These are phyloP conservation scores for Eurypyga helias DNA, from an alignment of 2,113 vertebrate genomes.

Conservation along the genomic window DNA sequence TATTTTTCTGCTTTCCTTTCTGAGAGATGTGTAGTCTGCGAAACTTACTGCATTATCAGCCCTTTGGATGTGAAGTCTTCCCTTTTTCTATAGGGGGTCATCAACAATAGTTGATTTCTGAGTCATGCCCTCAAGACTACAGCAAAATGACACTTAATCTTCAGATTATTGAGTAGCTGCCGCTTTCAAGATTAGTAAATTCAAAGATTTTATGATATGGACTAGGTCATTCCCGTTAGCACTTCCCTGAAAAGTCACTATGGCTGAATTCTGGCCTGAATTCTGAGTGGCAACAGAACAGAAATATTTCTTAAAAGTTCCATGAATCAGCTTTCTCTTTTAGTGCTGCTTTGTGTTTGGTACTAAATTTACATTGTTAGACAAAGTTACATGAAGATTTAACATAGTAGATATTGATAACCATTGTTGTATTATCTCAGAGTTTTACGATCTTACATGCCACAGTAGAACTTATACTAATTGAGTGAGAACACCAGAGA, in stretches of 20 bases:
- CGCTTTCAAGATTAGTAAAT: background rate
- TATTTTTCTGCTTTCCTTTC: background rate
- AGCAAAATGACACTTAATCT: background rate
- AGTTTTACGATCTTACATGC: background rate
- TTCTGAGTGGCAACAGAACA: background rate
- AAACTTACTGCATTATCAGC: fast-evolving
- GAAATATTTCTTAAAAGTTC: background rate
- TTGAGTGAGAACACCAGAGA: background rate
- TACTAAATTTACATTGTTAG: background rate
- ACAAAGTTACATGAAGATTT: background rate
- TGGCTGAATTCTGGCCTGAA: background rate
- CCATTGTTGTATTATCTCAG: background rate
- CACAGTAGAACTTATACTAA: background rate
- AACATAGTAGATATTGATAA: background rate
- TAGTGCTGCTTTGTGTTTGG: background rate
- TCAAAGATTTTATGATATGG: too few relatives aligned
- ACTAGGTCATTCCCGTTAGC: background rate
- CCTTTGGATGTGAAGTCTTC: background rate
- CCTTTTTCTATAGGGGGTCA: background rate
- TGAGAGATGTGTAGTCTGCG: background rate
- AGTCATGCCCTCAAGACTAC: background rate
- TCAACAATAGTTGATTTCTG: background rate
- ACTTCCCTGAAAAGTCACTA: background rate
- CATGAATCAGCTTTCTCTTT: background rate
- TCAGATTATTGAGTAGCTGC: background rate